A percentile compares a stretch with the other conserved stretches of the same genome.
phyloP scores from a whole-genome alignment of 2,888 invertebrate genomes.

The Perizoma affinitatum region DNA sequence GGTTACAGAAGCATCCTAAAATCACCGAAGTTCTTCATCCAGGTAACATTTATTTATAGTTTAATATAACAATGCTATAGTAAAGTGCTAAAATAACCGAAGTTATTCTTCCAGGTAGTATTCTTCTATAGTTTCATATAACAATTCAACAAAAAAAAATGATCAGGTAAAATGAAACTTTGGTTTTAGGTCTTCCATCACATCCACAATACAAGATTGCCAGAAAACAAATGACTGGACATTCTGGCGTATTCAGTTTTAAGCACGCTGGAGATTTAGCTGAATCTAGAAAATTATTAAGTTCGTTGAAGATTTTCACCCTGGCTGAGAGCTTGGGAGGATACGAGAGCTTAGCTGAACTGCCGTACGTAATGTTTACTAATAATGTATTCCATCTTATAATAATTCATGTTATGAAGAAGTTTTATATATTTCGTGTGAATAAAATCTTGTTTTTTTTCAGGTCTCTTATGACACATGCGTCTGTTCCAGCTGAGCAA shows the following conservation, averaged over 20 bases:
- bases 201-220: constrained; percentile 94
- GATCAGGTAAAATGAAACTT: not conserved
- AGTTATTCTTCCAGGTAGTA: too few species aligned
- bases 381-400: not conserved
- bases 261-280: constrained; percentile 91
- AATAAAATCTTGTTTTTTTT: constrained; percentile 42
- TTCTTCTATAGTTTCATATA: too few species aligned
- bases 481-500: constrained; percentile 92
- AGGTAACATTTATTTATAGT: constrained; percentile 69
- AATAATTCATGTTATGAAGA: not conserved
- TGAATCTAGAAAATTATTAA: constrained; percentile 89
- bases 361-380: constrained; percentile 89
- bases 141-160: too few species aligned
- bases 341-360: constrained; percentile 96
- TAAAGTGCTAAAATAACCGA: too few species aligned
- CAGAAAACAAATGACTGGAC: constrained; percentile 91
- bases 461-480: constrained; percentile 97
- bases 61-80: too few species aligned
- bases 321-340: constrained; percentile 98
- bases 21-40: constrained; percentile 94
- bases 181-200: constrained; percentile 86
- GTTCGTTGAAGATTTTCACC: constrained; percentile 90
- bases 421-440: too few species aligned
- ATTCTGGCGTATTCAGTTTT: constrained; percentile 96
- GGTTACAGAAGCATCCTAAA: constrained; percentile 90